phyloP scores from a whole-genome alignment of 2,888 invertebrate genomes.

The Cotesia congregata region DNA sequence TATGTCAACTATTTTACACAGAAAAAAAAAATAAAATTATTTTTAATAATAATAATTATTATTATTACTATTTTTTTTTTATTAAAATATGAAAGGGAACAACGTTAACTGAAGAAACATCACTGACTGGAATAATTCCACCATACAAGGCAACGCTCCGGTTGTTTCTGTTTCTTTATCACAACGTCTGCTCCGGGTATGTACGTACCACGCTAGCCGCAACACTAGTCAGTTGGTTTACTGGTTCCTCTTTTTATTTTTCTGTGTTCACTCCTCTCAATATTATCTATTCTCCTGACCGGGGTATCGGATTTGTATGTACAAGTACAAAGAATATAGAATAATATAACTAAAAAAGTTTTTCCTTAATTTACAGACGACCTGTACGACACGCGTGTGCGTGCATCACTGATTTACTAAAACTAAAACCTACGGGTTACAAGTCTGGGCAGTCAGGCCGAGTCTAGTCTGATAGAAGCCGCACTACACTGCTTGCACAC shows the following conservation, averaged over 20 bases:
- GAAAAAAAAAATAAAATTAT: not conserved
- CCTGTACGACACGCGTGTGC: slow-evolving; percentile 47
- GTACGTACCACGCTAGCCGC: not conserved
- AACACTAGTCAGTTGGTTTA: not conserved
- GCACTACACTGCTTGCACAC: not conserved
- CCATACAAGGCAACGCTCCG: slow-evolving; percentile 66
- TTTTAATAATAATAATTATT: no score
- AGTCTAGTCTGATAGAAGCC: not conserved
- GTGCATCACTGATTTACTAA: slow-evolving; percentile 42
- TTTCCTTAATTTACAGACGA: not conserved
- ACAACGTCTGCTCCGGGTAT: slow-evolving; percentile 46
- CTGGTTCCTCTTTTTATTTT: not conserved
- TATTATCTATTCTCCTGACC: not conserved
- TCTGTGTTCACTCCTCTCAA: slow-evolving; percentile 32
- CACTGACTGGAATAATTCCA: slow-evolving; percentile 47
- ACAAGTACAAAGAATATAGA: no score
- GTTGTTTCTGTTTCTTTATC: slow-evolving; percentile 62
- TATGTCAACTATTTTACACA: slow-evolving; percentile 14
- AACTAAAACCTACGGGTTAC: slow-evolving; percentile 23
- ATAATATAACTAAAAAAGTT: not conserved
- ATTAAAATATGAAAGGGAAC: slow-evolving; percentile 5
- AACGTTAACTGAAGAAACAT: not conserved
- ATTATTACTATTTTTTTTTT: not conserved
- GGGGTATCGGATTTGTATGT: no score
- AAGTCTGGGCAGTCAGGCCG: slow-evolving; percentile 25